phyloP scores from a whole-genome alignment of 2,113 vertebrate genomes.

The Oncorhynchus clarkii region DNA sequence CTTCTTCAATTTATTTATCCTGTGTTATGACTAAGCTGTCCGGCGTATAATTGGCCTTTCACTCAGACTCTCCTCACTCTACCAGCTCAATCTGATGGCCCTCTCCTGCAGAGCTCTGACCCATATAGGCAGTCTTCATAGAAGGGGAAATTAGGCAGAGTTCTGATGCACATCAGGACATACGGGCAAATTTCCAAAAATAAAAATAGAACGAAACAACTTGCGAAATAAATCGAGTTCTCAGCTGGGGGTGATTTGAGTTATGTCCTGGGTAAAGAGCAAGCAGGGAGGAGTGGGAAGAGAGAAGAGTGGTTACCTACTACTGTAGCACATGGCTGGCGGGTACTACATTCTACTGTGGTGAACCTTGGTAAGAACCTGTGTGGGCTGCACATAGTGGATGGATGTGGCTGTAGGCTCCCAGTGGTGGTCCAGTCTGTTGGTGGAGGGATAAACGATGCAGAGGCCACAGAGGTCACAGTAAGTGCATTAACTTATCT shows the following conservation, averaged over 20 bases:
- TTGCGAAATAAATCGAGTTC: constrained; percentile 30
- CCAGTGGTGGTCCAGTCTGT: constrained; percentile 52
- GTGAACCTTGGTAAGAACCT: constrained; percentile 46
- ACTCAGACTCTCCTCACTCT: constrained; percentile 14
- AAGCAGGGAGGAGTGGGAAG: constrained; percentile 34
- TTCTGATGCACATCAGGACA: constrained; percentile 47
- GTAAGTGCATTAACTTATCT: too few relatives aligned
- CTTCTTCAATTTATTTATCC: constrained; percentile 34
- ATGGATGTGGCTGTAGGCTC: constrained; percentile 57
- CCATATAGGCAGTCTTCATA: constrained; percentile 37
- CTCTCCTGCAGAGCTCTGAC: constrained; percentile 21
- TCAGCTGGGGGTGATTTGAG: constrained; percentile 49
- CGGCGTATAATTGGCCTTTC: constrained; percentile 32
- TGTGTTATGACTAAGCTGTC: constrained; percentile 35
- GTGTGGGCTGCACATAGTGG: constrained; percentile 63
- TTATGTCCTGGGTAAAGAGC: constrained; percentile 48
- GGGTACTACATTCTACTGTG: constrained; percentile 26
- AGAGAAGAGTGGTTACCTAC: constrained; percentile 39
- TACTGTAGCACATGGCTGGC: constrained; percentile 25
- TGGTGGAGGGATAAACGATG: constrained; percentile 53
- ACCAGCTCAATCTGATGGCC: constrained; percentile 34
- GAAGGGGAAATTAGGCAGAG: constrained; percentile 38
- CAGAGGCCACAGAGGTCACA: constrained; percentile 45
- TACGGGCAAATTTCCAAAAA: constrained; percentile 39
- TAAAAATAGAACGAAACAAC: constrained; percentile 53